Percentiles rank a stretch among this genome's conserved stretches.
These are phyloP conservation scores for Charadrius vociferus DNA, from an alignment of 2,113 vertebrate genomes.

Conservation along the genomic window DNA sequence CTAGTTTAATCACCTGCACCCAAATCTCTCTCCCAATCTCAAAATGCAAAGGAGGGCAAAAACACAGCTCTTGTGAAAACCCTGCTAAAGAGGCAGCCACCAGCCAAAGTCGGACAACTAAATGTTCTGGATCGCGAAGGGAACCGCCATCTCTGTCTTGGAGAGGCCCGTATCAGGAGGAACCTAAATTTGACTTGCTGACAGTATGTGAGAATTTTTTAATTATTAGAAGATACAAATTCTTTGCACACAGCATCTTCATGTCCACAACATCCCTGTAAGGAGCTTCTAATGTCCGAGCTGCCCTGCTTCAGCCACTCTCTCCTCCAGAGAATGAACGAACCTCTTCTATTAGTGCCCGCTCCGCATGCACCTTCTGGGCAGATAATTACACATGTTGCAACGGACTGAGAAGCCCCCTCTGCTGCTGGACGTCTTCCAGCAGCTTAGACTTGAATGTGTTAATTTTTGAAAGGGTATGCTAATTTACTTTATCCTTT, in stretches of 20 bases:
- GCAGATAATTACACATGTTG: no score
- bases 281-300: neutral
- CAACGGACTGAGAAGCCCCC: neutral
- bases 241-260: neutral
- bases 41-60: neutral
- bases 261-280: neutral
- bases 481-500: neutral
- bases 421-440: neutral
- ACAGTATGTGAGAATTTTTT: neutral
- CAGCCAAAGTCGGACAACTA: neutral
- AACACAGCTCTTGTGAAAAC: neutral
- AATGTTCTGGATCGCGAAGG: rapidly evolving
- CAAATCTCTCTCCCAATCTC: neutral
- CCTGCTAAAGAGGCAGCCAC: neutral
- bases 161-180: rapidly evolving
- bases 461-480: neutral
- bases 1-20: neutral
- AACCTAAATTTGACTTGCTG: neutral
- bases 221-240: neutral
- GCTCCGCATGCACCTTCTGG: neutral
- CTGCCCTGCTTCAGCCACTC: neutral
- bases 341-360: neutral
- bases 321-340: neutral
- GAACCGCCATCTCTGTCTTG: rapidly evolving
- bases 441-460: neutral